phyloP scores from a whole-genome alignment of 1,140 invertebrate species.

The Drosophila tani region DNA sequence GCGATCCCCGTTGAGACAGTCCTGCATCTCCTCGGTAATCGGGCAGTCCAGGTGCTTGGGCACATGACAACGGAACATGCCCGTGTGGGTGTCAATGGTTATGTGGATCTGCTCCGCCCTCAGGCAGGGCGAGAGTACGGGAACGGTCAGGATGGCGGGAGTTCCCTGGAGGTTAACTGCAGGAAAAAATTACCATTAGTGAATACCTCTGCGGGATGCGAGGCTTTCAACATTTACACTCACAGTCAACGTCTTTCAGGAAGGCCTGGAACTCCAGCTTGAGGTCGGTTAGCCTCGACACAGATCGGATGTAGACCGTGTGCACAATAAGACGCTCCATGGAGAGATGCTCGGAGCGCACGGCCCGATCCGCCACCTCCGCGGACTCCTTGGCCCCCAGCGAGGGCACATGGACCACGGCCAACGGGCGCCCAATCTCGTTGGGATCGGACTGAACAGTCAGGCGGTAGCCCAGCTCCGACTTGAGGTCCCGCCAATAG shows the following conservation, averaged over 20 bases:
- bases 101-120: conserved; percentile 96
- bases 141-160: conserved; percentile 95
- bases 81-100: conserved; percentile 97
- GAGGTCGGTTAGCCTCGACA: conserved; percentile 92
- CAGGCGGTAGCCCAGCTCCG: conserved; percentile 94
- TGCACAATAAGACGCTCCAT: conserved; percentile 98
- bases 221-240: conserved; percentile 69
- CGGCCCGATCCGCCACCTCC: conserved; percentile 92
- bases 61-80: conserved; percentile 94
- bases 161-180: conserved; percentile 90
- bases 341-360: conserved; percentile 94
- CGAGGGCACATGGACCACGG: conserved; percentile 94
- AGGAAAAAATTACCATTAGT: background rate
- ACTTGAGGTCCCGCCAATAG: conserved; percentile 95
- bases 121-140: conserved; percentile 94
- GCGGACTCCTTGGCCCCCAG: conserved; percentile 88
- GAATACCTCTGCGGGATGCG: background rate
- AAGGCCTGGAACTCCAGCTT: conserved; percentile 92
- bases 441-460: conserved; percentile 95
- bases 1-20: conserved; percentile 92
- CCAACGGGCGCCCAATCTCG: conserved; percentile 92
- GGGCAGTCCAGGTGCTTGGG: conserved; percentile 94
- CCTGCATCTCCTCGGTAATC: conserved; percentile 92
- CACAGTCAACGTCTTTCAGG: conserved; percentile 90
- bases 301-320: conserved; percentile 97